Evolutionary conservation across 2,888 invertebrate species (phyloP), one percentile per base, ranked within the genome.

Genomic region (Odontomyia ornata): DNA sequence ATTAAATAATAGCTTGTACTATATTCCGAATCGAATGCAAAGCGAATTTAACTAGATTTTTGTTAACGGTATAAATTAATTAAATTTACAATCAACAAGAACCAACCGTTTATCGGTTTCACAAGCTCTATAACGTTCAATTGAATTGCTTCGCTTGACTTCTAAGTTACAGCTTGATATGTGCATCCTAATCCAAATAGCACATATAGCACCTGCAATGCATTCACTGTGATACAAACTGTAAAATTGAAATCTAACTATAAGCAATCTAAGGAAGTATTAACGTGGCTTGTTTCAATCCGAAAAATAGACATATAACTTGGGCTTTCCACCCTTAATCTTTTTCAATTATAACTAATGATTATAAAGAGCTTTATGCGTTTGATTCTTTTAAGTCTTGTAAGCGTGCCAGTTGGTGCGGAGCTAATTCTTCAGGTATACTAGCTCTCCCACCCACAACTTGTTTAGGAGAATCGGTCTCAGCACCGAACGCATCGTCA

Each of bases 371-470:
- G 25, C 52, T 81, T 87, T 93, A 96, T 88, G 96, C 96, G 87
- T 95, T 95, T 79, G 96, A 96, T 87, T 96, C 96, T 86, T 96
- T 96, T 78, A 96, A 90, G 85, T 94, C 93, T 84, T 95, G 95
- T 82, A 96, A 90, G 84, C 95, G 91, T 79, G 95, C 95, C 82
- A 96, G 89, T 85, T 95, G 95, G 84, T 95, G 94, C 30, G 95
- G 94, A 83, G 95, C 95, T 80, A 96, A 89, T 86, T 95, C 96
- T 87, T 95, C 95, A 52, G 95, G 95, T 84, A 95, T 94, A 82
- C 93, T 93, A 78, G 94, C 94, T 77, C 94, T 89, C 64, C 94
- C 93, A 28, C 93, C 94, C 13, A 93, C 91, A 1, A 93, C 91
- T 80, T 91, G 91, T 69, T 91, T 90, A n/a, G 92, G 91, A 25